Conservation (phyloP, 1,140 invertebrate genomes). For the Lutraria rhynchaena region DNA sequence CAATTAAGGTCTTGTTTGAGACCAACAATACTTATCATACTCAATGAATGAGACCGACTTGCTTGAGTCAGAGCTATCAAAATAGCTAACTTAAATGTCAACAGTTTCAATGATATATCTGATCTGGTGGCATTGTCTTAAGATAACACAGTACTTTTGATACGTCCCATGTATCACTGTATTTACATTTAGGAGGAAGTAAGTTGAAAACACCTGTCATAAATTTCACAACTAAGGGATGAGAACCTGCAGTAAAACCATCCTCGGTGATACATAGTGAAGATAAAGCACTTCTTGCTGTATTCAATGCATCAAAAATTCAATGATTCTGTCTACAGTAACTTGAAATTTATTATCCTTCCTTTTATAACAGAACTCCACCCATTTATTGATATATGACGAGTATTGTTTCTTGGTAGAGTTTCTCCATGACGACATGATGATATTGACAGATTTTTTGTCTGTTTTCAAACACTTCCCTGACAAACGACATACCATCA, state of each 20-base stretch:
- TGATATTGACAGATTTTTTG: constrained; percentile 49
- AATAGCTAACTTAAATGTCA: constrained; percentile 37
- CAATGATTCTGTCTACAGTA: constrained; percentile 34
- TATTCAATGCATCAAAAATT: constrained; percentile 59
- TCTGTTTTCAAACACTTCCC: constrained; percentile 31
- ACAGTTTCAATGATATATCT: constrained; percentile 37
- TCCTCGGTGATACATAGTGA: constrained; percentile 19
- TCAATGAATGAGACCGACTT: constrained; percentile 24
- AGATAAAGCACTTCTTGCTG: constrained; percentile 51
- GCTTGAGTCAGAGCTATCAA: constrained; percentile 23
- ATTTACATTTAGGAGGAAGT: constrained; percentile 39
- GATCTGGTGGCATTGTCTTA: not conserved
- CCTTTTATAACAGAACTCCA: constrained; percentile 40
- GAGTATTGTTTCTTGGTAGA: constrained; percentile 57
- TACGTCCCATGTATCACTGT: constrained; percentile 55
- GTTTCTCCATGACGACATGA: constrained; percentile 47
- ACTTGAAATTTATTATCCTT: constrained; percentile 37
- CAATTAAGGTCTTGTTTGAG: not conserved
- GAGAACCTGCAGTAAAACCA: constrained; percentile 23
- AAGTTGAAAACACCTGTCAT: constrained; percentile 55
- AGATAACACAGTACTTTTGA: constrained; percentile 40
- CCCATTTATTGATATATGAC: constrained; percentile 58
- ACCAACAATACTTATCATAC: constrained; percentile 15
- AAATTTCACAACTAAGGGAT: constrained; percentile 46
- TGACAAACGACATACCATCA: constrained; percentile 59